Base-by-base conservation (phyloP, 2,113 vertebrate species). In the Carassius gibelio region DNA sequence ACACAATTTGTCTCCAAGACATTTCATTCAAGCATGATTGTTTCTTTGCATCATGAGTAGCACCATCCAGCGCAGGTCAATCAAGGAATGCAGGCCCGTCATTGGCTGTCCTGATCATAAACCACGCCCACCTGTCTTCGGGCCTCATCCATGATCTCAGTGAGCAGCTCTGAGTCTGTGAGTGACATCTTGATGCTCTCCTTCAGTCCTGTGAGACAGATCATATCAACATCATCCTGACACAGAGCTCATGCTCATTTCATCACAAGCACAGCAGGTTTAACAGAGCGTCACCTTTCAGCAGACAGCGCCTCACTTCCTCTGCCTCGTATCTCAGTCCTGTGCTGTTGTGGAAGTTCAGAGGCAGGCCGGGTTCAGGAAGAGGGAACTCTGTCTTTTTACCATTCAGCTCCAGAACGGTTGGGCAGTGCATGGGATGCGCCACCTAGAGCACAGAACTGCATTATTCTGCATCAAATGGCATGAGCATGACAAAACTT, bases 151-250 rank as follows among this genome's bases (percentile, higher is more conserved):
- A 96, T 91, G 83, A 96, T 87, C 79, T 94, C 94, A 14, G 91
- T 94, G 83, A 97, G 85, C 50, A 95, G 92, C 61, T 94, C 89
- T 3, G 96, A 97, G 88, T 98, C 95, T 0, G 88, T 87, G 77
- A 96, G 93, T 0, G 95, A 91, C 89, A 97, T 93, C 1, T 95
- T 72, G 1, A 93, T 84, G 75, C 96, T 96, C 90, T 98, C 95
- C 89, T 95, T 97, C 76, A 97, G 90, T 8, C 96, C 97, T 97
- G 81, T 0, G 19, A 9, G 57, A 59, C 8, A 59, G 19, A 59
- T n/a, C 57, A 59, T 1, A 57, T 7, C 19, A 57, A 57, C 55
- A 57, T 57, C 55, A 57, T 57, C 55, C 17, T 8, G 5, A 57
- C 17, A 0, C 55, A 57, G 17, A 57, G 17, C 55, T 55, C 52